A percentile compares a stretch with the other conserved stretches of the same genome.
Conservation (phyloP, 2,888 invertebrate species). For the Lamellibrachia satsuma region DNA sequence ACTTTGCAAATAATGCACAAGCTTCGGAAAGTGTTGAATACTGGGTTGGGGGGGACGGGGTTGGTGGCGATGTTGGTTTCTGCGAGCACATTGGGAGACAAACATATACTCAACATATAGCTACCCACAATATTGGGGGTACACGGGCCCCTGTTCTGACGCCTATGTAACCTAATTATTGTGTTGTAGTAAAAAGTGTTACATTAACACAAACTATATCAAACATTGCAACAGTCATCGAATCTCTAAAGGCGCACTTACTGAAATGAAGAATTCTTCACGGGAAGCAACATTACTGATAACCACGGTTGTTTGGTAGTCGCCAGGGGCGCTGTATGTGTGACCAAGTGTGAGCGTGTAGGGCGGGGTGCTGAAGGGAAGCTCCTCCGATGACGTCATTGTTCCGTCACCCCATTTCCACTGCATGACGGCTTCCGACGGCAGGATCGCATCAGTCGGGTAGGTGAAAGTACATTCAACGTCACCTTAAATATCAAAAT, state of each 20-base stretch:
- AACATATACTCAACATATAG: too few relatives aligned
- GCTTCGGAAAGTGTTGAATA: too few relatives aligned
- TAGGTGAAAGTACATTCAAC: constrained; percentile 33
- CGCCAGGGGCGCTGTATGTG: constrained; percentile 43
- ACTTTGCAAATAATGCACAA: background rate
- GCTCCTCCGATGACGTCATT: constrained; percentile 18
- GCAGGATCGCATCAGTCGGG: constrained; percentile 36
- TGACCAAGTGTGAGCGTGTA: constrained; percentile 34
- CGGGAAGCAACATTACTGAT: constrained; percentile 51
- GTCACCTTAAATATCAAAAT: constrained; percentile 24
- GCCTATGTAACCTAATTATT: too few relatives aligned
- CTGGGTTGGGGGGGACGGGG: background rate
- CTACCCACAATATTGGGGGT: too few relatives aligned
- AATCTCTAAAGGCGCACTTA: constrained; percentile 31
- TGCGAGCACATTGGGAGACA: too few relatives aligned
- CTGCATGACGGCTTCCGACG: constrained; percentile 41
- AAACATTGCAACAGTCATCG: too few relatives aligned
- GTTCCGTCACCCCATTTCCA: constrained; percentile 46
- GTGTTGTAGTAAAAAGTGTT: background rate
- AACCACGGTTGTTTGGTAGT: constrained; percentile 44
- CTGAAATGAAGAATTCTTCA: constrained; percentile 38
- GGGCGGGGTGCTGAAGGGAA: constrained; percentile 28
- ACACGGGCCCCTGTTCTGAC: too few relatives aligned
- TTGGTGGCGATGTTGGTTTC: too few relatives aligned
- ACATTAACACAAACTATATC: too few relatives aligned